Evolutionary conservation across 2,113 vertebrate species (phyloP).

Genomic region (Lepus americanus): DNA sequence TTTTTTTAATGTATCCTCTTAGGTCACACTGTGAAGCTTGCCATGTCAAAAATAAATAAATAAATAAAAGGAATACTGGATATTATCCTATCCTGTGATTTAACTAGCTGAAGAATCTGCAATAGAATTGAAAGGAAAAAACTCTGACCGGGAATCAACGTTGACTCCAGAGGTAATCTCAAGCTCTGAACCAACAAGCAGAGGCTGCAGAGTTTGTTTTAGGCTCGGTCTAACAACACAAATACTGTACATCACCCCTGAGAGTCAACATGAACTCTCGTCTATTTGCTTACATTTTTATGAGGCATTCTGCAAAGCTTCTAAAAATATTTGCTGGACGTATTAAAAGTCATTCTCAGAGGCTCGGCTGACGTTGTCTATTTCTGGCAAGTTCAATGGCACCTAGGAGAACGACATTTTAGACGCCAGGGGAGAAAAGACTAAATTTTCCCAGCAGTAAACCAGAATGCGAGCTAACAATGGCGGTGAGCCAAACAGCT

Average conservation of each 20-base stretch:
- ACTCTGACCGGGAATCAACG: neutral
- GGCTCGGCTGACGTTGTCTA: neutral
- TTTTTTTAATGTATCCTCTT: neutral
- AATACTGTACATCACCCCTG: neutral
- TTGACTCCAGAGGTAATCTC: neutral
- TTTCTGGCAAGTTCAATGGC: slow-evolving; percentile 8
- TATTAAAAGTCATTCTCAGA: neutral
- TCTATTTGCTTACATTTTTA: slow-evolving; percentile 22
- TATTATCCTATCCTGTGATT: neutral
- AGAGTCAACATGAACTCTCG: neutral
- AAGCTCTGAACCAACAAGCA: neutral
- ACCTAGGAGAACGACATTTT: neutral
- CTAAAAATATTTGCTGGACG: neutral
- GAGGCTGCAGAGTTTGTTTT: neutral
- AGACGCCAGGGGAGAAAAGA: neutral
- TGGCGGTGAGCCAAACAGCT: neutral
- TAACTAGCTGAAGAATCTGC: neutral
- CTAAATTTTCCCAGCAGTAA: slow-evolving; percentile 13
- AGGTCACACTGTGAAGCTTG: neutral
- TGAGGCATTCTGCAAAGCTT: neutral
- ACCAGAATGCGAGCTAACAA: slow-evolving; percentile 20
- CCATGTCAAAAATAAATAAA: neutral
- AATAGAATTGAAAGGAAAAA: neutral
- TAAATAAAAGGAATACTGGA: neutral
- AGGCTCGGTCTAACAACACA: neutral